These are phyloP conservation scores for Eristalinus aeneus DNA, from an alignment of 2,888 invertebrate genomes.

Conservation along the genomic window DNA sequence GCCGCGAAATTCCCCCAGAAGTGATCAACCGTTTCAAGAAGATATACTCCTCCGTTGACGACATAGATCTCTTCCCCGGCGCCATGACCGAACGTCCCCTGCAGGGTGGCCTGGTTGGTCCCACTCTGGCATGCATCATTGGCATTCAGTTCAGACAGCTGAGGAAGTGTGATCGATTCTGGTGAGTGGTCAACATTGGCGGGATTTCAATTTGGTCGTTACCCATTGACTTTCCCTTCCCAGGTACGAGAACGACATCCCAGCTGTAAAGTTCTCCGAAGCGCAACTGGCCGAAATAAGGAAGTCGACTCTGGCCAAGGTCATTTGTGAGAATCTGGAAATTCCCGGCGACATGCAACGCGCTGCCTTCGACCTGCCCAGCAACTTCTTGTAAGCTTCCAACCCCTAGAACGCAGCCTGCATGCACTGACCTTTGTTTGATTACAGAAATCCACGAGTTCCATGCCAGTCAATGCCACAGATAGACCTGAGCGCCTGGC, in stretches of 20 bases:
- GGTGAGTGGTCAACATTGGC: constrained; percentile 80
- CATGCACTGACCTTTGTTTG: not conserved
- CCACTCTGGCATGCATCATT: constrained; percentile 96
- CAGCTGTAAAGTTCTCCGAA: constrained; percentile 90
- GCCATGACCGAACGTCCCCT: constrained; percentile 94
- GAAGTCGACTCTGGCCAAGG: constrained; percentile 91
- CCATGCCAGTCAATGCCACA: constrained; percentile 91
- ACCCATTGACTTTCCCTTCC: constrained; percentile 18
- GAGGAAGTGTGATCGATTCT: constrained; percentile 96
- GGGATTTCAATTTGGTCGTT: not conserved
- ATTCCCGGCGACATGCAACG: constrained; percentile 92
- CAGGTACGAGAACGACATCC: constrained; percentile 93
- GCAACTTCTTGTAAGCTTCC: constrained; percentile 92
- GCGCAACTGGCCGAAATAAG: constrained; percentile 93
- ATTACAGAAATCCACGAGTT: constrained; percentile 89
- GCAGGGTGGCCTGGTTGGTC: constrained; percentile 95
- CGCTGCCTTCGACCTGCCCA: constrained; percentile 94
- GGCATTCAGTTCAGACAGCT: constrained; percentile 95
- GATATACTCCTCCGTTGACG: constrained; percentile 94
- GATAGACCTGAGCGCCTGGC: constrained; percentile 91
- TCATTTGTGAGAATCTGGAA: constrained; percentile 95
- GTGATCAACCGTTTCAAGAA: constrained; percentile 89
- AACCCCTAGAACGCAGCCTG: constrained; percentile 76
- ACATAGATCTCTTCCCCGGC: constrained; percentile 97
- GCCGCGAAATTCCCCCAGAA: constrained; percentile 92